Base-by-base conservation (phyloP, 2,888 invertebrate species). In the Cryptus armator region DNA sequence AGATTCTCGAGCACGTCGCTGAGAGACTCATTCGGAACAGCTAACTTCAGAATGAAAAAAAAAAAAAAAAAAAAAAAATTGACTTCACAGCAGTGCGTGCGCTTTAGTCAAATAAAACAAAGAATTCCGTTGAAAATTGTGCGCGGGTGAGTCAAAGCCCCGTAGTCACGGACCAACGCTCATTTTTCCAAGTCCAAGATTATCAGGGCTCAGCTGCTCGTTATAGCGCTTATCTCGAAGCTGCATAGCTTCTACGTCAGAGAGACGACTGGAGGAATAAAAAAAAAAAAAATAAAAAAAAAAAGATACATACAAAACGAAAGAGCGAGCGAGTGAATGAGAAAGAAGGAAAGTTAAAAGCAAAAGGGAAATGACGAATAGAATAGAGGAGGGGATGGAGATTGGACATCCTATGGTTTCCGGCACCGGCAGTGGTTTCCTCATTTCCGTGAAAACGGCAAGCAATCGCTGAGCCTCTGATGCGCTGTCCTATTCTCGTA, bases 221-320 rank as follows among this genome's bases (percentile, higher is more conserved):
- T 77, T 81, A 84, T 43, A 12, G 74, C 53, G 66, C 81, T 85
- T 85, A 85, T 85, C 85, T 74, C 56, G 19, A 78, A 68, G 16
- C 53, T 68, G 46, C 19, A 14, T 29, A 32, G 32, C 14, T 19
- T 29, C 24, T 64, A 10, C 78, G 81, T 78, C 64, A 70, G 56
- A 78, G 74, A 44, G 62, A 64, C 70, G 77, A 71, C 56, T 48
- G 66, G 19, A 75, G 75, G 66, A 62, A 67, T 24, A 48, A 66
- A n/a, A 79, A 64, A 64, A 81, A 81, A 53, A 37, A 32, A 4
- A 29, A n/a, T 2, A 59, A 29, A 3, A 32, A 14, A n/a, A 53
- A 7, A 62, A n/a, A 14, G 12, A 59, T 29, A 62, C 10, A 12
- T 29, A 66, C 19, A 53, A 16, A n/a, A 37, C 37, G 51, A 44